Evolutionary conservation across 2,888 invertebrate species (phyloP), one percentile per base, ranked within the genome.

Genomic region (Epicampocera succincta): DNA sequence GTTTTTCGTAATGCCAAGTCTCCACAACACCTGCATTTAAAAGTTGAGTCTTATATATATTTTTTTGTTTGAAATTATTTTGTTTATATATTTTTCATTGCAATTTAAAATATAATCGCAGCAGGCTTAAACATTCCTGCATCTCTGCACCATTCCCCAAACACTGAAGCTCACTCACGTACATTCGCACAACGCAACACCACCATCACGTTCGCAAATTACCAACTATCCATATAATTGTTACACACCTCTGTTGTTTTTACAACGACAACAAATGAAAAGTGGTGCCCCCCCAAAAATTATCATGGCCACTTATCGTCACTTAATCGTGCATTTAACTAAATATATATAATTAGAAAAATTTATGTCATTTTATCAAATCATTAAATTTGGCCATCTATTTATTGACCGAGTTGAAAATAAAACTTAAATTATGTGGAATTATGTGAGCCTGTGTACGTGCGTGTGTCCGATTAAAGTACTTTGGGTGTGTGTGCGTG

Each of bases 331-430:
- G 61, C 54, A 46, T 61, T 46, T 25, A 52, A n/a, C 48, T 46
- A 52, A 69, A 61, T 63, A 61, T 63, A 61, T 44, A 60, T 60
- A 75, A 50, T 60, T 74, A 58, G 48, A 74, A 74, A 74, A 58
- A 74, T 66, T 48, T 61, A 46, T 76, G 69, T 61, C 46, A 69
- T 69, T 76, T 76, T 63, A 69, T 69, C 76, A 76, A 61, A 63
- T 61, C 61, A 76, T 69, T 76, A 52, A 69, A 63, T 54, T 61
- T 54, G 61, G 48, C 42, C 54, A 58, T 74, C 63, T 38, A 58
- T 1, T n/a, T 40, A 71, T 19, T 48, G 17, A 13, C 15, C 17
- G 3, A 15, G 8, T 40, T 61, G 58, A 46, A 38, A 58, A 29
- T 50, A 42, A 21, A 6, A 25, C 42, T n/a, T 52, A 52, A 29